Evolutionary conservation across 2,888 invertebrate species (phyloP).

Genomic region (Plebejus argus): DNA sequence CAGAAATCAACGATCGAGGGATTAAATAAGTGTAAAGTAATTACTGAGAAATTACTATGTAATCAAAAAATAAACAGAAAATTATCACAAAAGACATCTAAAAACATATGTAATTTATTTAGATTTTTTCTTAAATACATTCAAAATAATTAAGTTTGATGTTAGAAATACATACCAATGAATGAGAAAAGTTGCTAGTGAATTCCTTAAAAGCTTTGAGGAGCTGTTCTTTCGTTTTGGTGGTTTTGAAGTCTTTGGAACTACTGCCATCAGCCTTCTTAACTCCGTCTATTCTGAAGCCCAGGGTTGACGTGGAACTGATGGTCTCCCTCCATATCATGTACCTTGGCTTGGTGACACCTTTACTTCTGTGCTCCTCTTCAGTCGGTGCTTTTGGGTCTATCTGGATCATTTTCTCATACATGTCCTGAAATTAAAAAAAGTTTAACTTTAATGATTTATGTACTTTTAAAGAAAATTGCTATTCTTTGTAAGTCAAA

Average conservation of each 20-base stretch:
- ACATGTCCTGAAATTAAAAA: conserved; percentile 89
- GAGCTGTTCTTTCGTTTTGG: conserved; percentile 91
- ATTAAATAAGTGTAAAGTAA: too few relatives aligned
- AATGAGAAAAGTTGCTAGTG: conserved; percentile 88
- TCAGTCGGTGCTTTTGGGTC: conserved; percentile 93
- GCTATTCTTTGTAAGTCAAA: too few relatives aligned
- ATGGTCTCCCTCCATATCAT: conserved; percentile 98
- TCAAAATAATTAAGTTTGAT: background rate
- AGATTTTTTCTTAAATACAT: background rate
- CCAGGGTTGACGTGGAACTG: conserved; percentile 97
- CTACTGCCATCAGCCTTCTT: conserved; percentile 94
- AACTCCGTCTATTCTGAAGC: conserved; percentile 98
- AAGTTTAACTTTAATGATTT: background rate
- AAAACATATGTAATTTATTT: background rate
- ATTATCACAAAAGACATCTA: too few relatives aligned
- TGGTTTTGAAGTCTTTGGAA: conserved; percentile 97
- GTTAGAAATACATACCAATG: conserved; percentile 83
- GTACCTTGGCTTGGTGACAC: conserved; percentile 96
- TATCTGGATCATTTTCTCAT: conserved; percentile 98
- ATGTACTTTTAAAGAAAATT: background rate
- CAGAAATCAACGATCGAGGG: too few relatives aligned
- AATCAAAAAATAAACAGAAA: background rate
- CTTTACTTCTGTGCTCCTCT: conserved; percentile 94
- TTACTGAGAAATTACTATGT: too few relatives aligned
- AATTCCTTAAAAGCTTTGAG: conserved; percentile 90